A percentile compares a stretch with the other conserved stretches of the same genome.
These are phyloP conservation scores for Echiichthys vipera DNA, from an alignment of 2,797 vertebrate genomes.

Conservation along the genomic window DNA sequence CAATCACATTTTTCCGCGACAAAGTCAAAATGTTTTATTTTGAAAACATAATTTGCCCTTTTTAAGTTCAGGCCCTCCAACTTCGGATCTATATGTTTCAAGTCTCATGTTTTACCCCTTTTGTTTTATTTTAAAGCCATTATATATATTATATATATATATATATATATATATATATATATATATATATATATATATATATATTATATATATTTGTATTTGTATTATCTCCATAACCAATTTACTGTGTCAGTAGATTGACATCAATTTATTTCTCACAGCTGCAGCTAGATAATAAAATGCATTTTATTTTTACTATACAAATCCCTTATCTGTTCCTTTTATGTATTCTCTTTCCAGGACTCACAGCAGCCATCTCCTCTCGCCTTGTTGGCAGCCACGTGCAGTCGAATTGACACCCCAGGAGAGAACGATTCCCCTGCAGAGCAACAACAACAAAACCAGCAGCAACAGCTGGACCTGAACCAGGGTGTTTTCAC, in stretches of 20 bases:
- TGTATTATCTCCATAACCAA: not conserved
- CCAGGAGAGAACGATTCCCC: conserved; percentile 89
- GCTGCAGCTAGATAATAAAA: not conserved
- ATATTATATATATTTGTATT: too few relatives aligned
- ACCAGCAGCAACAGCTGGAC: conserved; percentile 86
- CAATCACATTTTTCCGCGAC: not conserved
- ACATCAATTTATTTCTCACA: not conserved
- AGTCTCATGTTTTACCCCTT: not conserved
- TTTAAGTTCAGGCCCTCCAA: not conserved
- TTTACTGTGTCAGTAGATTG: not conserved
- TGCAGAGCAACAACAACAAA: conserved; percentile 82
- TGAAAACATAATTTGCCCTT: not conserved
- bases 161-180: too few relatives aligned
- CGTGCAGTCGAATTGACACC: conserved; percentile 96
- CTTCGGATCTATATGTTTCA: not conserved
- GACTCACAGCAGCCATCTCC: conserved; percentile 96
- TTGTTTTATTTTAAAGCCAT: not conserved
- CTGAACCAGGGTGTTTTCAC: conserved; percentile 88
- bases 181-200: too few relatives aligned
- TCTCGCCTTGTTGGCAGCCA: conserved; percentile 95
- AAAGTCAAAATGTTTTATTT: not conserved
- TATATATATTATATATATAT: too few relatives aligned
- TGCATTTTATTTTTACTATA: not conserved
- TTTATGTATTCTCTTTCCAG: conserved; percentile 69
- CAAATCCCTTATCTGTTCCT: not conserved